Evolutionary conservation across 2,888 invertebrate genomes (phyloP).

Genomic region (Diarsia rubi): DNA sequence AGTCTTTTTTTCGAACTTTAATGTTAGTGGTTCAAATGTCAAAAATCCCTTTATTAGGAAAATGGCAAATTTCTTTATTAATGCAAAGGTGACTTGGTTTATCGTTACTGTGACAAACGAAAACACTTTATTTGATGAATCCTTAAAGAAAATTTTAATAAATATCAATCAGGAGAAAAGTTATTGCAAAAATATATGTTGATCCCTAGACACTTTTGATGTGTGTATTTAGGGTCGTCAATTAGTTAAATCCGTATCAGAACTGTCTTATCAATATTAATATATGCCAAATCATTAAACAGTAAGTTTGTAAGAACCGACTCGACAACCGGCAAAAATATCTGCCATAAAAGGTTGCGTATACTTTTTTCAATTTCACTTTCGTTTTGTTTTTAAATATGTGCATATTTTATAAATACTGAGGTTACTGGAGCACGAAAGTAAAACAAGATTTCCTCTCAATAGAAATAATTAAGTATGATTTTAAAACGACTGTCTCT

Average conservation of each 20-base stretch:
- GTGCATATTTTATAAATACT: slow-evolving; percentile 38
- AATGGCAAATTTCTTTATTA: no score
- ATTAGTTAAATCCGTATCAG: slow-evolving; percentile 11
- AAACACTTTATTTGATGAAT: no score
- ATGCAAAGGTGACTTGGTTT: no score
- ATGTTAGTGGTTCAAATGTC: no score
- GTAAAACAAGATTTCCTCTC: slow-evolving; percentile 1
- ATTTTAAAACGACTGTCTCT: neutral
- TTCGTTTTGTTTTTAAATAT: slow-evolving; percentile 48
- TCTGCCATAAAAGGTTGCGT: slow-evolving; percentile 4
- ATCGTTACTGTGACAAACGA: no score
- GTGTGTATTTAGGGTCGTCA: neutral
- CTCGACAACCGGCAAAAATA: neutral
- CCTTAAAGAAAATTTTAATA: no score
- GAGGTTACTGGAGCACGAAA: slow-evolving; percentile 42
- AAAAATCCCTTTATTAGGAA: no score
- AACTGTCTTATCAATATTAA: slow-evolving; percentile 8
- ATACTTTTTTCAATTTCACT: slow-evolving; percentile 30
- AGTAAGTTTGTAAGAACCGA: neutral
- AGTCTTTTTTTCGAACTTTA: no score
- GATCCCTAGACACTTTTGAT: no score
- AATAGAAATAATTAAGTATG: neutral
- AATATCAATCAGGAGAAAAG: no score
- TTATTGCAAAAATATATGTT: no score
- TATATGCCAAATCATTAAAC: slow-evolving; percentile 20